Conservation (phyloP, 2,797 vertebrate genomes). For the Petrocephalus schoutedeni region DNA sequence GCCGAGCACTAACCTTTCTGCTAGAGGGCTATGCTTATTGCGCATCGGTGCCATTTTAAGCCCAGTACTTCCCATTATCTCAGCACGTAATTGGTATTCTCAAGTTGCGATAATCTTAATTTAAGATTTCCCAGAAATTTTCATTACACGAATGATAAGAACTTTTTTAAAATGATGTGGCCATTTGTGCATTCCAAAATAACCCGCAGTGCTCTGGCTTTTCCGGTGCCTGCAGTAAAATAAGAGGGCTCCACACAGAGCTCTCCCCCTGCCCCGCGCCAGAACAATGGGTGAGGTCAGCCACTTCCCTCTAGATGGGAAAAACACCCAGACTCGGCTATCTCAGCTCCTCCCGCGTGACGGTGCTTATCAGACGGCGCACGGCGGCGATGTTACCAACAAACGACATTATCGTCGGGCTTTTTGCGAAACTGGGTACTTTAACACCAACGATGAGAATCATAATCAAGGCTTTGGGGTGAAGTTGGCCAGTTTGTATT, state of each 20-base stretch:
- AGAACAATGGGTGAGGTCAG: conserved; percentile 1
- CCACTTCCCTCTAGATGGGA: background rate
- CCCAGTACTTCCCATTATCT: background rate
- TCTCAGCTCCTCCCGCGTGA: background rate
- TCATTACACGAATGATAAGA: background rate
- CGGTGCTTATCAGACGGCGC: background rate
- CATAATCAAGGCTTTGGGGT: conserved; percentile 42
- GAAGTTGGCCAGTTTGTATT: background rate
- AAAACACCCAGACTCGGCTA: background rate
- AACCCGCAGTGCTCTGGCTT: background rate
- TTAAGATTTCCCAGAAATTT: background rate
- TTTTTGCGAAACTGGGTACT: conserved; percentile 41
- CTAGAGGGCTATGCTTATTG: background rate
- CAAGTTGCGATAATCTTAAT: background rate
- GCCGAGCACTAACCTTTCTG: background rate
- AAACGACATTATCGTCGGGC: conserved; percentile 59
- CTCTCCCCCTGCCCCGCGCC: background rate
- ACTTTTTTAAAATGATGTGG: background rate
- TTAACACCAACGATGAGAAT: conserved; percentile 32
- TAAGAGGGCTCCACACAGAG: background rate
- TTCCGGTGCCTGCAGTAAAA: background rate
- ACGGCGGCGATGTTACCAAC: background rate
- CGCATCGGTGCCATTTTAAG: background rate
- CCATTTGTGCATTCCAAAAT: background rate
- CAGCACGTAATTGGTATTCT: background rate